These are phyloP conservation scores for Cyphomyrus discorhynchus DNA, from an alignment of 2,113 vertebrate species.

Conservation along the genomic window DNA sequence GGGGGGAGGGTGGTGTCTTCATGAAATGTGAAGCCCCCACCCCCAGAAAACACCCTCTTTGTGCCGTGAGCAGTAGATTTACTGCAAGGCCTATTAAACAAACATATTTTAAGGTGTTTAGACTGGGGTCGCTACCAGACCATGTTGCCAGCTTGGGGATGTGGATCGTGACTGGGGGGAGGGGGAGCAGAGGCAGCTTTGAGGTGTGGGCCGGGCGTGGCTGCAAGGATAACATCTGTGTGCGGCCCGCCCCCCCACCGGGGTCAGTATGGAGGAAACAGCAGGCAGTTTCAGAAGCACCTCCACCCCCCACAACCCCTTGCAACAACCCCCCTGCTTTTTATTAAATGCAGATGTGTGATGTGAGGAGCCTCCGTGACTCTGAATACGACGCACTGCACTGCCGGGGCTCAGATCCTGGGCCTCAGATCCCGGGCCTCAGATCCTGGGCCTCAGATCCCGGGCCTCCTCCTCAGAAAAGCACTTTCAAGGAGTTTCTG, in stretches of 20 bases:
- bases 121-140: background rate
- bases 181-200: background rate
- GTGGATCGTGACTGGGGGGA: background rate
- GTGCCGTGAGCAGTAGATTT: background rate
- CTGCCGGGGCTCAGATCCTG: background rate
- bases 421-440: background rate
- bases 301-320: background rate
- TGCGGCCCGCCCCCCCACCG: background rate
- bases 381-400: background rate
- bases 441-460: background rate
- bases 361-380: background rate
- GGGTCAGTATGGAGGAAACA: background rate
- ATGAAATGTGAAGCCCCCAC: background rate
- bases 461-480: background rate
- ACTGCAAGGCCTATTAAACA: background rate
- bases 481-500: background rate
- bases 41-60: background rate
- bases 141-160: too few species aligned
- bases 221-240: background rate
- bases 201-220: background rate
- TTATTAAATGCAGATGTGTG: slow-evolving; percentile 25
- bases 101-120: background rate
- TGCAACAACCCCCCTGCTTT: too few species aligned
- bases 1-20: background rate
- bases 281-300: slow-evolving; percentile 5